phyloP scores from a whole-genome alignment of 2,888 invertebrate species.

The Philonicus albiceps region DNA sequence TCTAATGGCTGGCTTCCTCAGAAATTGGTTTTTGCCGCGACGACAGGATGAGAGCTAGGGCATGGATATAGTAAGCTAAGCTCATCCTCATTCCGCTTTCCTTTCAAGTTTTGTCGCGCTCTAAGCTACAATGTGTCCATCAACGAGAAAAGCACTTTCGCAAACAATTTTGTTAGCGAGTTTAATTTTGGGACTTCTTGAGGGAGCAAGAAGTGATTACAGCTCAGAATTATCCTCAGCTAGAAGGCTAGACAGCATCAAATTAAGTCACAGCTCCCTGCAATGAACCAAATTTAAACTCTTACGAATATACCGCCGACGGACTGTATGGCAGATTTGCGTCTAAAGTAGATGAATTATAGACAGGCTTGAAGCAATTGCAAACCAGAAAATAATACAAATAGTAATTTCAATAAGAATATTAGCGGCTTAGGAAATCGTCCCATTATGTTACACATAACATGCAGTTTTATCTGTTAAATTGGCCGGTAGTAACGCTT shows the following conservation, averaged over 20 bases:
- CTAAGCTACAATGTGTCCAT: conserved; percentile 40
- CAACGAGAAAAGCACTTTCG: conserved; percentile 43
- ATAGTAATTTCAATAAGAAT: background rate
- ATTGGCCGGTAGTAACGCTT: no score
- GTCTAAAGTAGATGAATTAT: background rate
- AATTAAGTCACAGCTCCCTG: background rate
- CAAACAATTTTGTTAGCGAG: conserved; percentile 37
- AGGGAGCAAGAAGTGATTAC: background rate
- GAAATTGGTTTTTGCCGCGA: background rate
- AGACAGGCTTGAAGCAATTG: background rate
- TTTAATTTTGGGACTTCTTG: background rate
- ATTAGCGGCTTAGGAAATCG: background rate
- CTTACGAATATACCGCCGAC: background rate
- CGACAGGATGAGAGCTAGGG: background rate
- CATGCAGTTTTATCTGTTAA: background rate
- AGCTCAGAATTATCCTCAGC: background rate
- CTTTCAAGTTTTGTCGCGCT: conserved; percentile 17
- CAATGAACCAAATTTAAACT: background rate
- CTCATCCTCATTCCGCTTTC: background rate
- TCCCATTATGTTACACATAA: background rate
- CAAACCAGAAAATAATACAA: background rate
- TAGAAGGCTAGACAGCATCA: background rate
- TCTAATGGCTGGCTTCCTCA: background rate
- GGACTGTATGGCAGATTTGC: background rate
- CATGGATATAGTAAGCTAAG: background rate